phyloP scores from a whole-genome alignment of 1,140 invertebrate genomes.

The Physella acuta region DNA sequence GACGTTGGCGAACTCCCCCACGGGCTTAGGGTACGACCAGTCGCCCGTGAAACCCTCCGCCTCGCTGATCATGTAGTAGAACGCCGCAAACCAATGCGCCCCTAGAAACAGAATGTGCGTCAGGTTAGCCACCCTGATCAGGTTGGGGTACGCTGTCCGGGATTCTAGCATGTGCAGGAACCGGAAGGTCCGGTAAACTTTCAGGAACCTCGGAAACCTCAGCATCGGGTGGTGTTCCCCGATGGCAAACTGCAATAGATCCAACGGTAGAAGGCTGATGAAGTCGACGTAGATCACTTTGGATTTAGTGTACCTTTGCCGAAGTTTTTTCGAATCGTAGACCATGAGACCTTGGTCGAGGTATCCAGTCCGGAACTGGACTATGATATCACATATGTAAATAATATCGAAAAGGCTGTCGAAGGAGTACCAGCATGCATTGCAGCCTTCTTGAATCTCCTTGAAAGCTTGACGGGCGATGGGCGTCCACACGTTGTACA shows the following conservation, averaged over 20 bases:
- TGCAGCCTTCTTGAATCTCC: conserved; percentile 71
- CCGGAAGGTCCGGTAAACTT: conserved; percentile 86
- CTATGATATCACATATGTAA: conserved; percentile 82
- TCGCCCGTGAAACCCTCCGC: conserved; percentile 86
- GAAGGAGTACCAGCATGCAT: conserved; percentile 75
- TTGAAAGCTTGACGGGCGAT: conserved; percentile 93
- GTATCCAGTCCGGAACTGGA: conserved; percentile 93
- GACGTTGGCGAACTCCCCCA: conserved; percentile 77
- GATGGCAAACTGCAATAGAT: conserved; percentile 72
- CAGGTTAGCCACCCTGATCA: conserved; percentile 92
- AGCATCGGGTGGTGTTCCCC: conserved; percentile 57
- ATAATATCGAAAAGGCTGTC: conserved; percentile 84
- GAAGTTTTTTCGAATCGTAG: conserved; percentile 85
- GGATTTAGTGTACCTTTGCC: conserved; percentile 84
- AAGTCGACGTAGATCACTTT: conserved; percentile 85
- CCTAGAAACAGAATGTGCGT: conserved; percentile 92
- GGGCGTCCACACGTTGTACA: conserved; percentile 94
- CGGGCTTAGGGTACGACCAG: conserved; percentile 82
- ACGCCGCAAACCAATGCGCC: conserved; percentile 96
- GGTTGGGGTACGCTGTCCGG: conserved; percentile 89
- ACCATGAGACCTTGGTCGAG: conserved; percentile 92
- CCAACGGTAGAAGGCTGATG: conserved; percentile 78
- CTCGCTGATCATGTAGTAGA: conserved; percentile 92
- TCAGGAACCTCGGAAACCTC: conserved; percentile 63
- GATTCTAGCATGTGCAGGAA: conserved; percentile 97